Percentiles rank a stretch among this genome's conserved stretches.
These are phyloP conservation scores for Ceratina australensis DNA, from an alignment of 1,140 invertebrate species.

Conservation along the genomic window DNA sequence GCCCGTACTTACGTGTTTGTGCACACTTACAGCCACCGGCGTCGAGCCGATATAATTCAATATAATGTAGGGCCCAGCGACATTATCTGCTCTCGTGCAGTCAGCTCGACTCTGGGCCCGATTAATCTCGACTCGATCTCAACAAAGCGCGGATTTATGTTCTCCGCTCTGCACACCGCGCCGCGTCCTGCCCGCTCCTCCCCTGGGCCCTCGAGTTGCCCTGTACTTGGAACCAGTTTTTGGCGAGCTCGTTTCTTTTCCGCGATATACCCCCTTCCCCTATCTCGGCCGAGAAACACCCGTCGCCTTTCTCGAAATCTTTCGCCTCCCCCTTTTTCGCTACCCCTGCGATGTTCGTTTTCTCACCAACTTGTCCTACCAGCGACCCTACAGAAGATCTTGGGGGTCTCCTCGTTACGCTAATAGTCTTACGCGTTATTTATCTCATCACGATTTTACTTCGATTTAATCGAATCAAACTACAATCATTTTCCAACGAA, in stretches of 20 bases:
- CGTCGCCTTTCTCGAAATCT: conserved; percentile 31
- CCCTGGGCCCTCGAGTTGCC: conserved; percentile 12
- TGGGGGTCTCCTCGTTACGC: not conserved
- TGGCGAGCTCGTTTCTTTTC: conserved; percentile 59
- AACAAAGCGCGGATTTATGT: conserved; percentile 71
- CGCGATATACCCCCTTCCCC: conserved; percentile 31
- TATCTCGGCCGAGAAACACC: not conserved
- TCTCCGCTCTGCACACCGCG: conserved; percentile 52
- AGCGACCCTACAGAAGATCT: not conserved
- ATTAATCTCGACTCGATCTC: conserved; percentile 73
- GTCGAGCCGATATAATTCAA: conserved; percentile 68
- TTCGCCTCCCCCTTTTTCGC: not conserved
- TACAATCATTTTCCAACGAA: no score
- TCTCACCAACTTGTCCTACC: conserved; percentile 4
- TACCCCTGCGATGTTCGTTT: not conserved
- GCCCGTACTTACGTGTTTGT: conserved; percentile 9
- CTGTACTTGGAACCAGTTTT: conserved; percentile 65
- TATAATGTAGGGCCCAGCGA: conserved; percentile 66
- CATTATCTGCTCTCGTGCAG: conserved; percentile 67
- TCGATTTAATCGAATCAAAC: no score
- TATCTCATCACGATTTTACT: no score
- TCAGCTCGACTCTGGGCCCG: conserved; percentile 56
- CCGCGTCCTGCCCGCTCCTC: not conserved
- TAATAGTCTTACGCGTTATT: no score
- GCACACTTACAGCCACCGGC: conserved; percentile 22